phyloP scores from a whole-genome alignment of 2,113 vertebrate species.

The Ivindomyrus marchei region DNA sequence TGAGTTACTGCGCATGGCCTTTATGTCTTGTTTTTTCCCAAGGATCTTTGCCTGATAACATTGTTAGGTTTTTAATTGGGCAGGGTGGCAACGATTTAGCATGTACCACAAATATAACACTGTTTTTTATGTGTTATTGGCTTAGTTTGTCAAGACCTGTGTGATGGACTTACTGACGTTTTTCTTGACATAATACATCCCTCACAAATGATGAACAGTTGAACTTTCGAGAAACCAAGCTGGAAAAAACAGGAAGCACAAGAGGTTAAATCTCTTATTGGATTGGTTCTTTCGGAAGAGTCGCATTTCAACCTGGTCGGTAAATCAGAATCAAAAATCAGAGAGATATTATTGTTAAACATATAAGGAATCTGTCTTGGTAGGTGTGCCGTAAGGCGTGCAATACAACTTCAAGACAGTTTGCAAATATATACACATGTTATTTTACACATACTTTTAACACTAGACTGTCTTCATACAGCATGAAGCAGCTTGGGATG shows the following conservation, averaged over 20 bases:
- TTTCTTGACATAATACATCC: not conserved
- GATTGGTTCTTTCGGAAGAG: not conserved
- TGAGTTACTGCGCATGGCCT: constrained; percentile 24
- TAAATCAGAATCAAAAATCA: not conserved
- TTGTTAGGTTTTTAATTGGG: not conserved
- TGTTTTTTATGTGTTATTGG: not conserved
- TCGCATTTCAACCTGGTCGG: not conserved
- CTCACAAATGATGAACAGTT: not conserved
- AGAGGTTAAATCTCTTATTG: not conserved
- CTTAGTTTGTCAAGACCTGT: not conserved
- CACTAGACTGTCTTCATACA: not conserved
- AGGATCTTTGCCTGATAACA: not conserved
- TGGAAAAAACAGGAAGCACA: not conserved
- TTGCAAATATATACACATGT: not conserved
- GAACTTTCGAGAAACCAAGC: not conserved
- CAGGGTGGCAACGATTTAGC: not conserved
- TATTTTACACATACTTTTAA: not conserved
- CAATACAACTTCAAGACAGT: not conserved
- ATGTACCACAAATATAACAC: not conserved
- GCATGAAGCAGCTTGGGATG: not conserved
- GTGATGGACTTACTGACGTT: not conserved
- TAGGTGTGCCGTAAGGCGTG: not conserved
- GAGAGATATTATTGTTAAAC: not conserved
- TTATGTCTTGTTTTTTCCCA: not conserved
- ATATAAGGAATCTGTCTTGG: not conserved